Base-by-base conservation (phyloP, 1,140 invertebrate species). In the Drosophila tropicalis region DNA sequence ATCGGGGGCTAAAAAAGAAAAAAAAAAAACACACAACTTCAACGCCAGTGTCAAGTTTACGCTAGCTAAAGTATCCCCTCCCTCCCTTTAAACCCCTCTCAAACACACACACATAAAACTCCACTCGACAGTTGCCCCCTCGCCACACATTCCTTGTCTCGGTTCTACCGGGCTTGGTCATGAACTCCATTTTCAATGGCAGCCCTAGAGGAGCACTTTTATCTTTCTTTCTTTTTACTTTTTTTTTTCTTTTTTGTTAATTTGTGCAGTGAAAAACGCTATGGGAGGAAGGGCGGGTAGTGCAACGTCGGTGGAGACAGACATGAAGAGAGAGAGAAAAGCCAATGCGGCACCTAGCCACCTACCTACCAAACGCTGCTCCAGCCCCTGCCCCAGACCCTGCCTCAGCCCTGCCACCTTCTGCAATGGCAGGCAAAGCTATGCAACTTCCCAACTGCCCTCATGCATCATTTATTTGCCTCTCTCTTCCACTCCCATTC, bases 151-250 rank as follows among this genome's bases (percentile, higher is more conserved):
- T 4, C 15, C 63, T n/a, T 56, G 19, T 36, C n/a, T 57, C 55
- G n/a, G 29, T 36, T 29, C 34, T n/a, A 36, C 34, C 39, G 15
- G 29, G 17, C 36, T 72, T 82, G 80, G 76, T 82, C 80, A 82
- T 82, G 80, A 90, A 90, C 86, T 90, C 86, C 79, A 81, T 83
- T 90, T 90, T 90, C 87, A 90, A 90, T 90, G 87, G 86, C 87
- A 90, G 84, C 67, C 75, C 74, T 65, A 74, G 67, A 56, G 76
- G 70, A 87, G 83, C 79, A 79, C 79, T 86, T 86, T 86, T 86
- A 87, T 86, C 83, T 51, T 51, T 51, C 44, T 51, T 51, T 51
- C 44, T 51, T 51, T 44, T 15, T 82, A 76, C n/a, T 15, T 15
- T 15, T 41, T 44, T 5, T 44, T 44, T 82, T 82, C 0, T 29